Base-by-base conservation (phyloP, 2,113 vertebrate genomes). In the Neomonachus schauinslandi region DNA sequence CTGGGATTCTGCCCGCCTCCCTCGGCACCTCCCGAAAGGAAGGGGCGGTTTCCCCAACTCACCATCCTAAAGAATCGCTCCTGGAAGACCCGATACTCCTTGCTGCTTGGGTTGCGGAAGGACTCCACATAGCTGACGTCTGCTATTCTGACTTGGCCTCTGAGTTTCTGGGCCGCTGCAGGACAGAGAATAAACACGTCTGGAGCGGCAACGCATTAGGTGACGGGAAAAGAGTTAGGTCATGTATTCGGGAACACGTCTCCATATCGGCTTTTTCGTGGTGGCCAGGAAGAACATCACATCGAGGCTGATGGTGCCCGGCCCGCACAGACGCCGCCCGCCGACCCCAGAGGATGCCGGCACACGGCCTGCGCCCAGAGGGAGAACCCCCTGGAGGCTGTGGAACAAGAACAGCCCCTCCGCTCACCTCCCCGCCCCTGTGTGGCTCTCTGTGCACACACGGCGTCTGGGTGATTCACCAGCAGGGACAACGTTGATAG, bases 111-210 rank as follows among this genome's bases (percentile, higher is more conserved):
- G 13, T 99, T 98, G 59, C 80, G 82, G 77, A 99, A 98, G 57
- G 98, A 97, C 0, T 94, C 88, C 0, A 97, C 98, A 80, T 99
- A 99, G 59, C 87, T 12, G 83, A 99, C 3, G 3, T 99, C 99
- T 36, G 97, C 98, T 61, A 99, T 98, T 67, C 87, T 79, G 26
- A 98, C 97, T 9, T 88, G 97, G 33, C 98, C 99, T 0, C 91
- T 95, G 55, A 99, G 98, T 24, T 97, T 99, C 97, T 96, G 98
- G 95, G 98, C 98, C 76, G 90, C 99, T 99, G 98, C 21, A 49
- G 97, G 95, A 49, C 4, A 9, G 39, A 97, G 77, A 89, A 61
- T 6, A 84, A 5, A 33, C 71, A 13, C 21, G 31, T 49, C 96
- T 85, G 83, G 11, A 15, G 14, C 0, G 0, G 0, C 26, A 4